Evolutionary conservation across 2,113 vertebrate species (phyloP), one percentile per base, ranked within the genome.

Genomic region (Cricetomys ansorgei): DNA sequence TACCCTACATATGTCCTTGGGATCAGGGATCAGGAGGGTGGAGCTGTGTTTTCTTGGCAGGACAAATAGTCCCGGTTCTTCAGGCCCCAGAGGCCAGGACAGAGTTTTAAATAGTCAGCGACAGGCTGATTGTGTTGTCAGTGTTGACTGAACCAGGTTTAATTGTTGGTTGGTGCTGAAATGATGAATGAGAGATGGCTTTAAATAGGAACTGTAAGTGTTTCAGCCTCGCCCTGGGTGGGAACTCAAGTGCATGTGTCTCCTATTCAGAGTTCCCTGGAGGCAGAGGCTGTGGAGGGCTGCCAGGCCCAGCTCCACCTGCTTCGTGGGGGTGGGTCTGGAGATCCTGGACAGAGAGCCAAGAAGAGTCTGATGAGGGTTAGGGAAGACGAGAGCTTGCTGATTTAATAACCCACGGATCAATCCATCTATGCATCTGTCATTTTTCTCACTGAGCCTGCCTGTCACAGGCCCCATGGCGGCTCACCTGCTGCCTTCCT

Each of bases 91-190:
- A 62, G 95, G 17, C 15, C 90, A 73, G 88, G 88, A 83, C 27
- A 72, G 87, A 95, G 95, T 98, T 98, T 99, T 98, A 97, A 98
- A 93, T 98, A 97, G 97, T 93, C 94, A 92, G 2, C 7, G 91
- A 92, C 95, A 93, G 89, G 92, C 96, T 29, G 59, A 83, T 94
- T 69, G 92, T 94, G 91, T 97, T 98, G 95, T 97, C 96, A 87
- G 85, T 67, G 93, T 96, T 96, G 84, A 97, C 93, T 97, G 96
- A 96, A 97, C 94, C 92, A 87, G 92, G 94, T 91, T 94, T 98
- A 98, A 97, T 97, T 98, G 97, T 96, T 97, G 92, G 97, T 98
- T 86, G 96, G 98, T 88, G 94, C 96, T 98, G 97, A 97, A 97
- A 97, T 94, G 97, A 97, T 95, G 91, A 94, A 97, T 86, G 95